Evolutionary conservation across 1,140 invertebrate genomes (phyloP), one percentile per base, ranked within the genome.

Genomic region (Himalopsyche phryganea): DNA sequence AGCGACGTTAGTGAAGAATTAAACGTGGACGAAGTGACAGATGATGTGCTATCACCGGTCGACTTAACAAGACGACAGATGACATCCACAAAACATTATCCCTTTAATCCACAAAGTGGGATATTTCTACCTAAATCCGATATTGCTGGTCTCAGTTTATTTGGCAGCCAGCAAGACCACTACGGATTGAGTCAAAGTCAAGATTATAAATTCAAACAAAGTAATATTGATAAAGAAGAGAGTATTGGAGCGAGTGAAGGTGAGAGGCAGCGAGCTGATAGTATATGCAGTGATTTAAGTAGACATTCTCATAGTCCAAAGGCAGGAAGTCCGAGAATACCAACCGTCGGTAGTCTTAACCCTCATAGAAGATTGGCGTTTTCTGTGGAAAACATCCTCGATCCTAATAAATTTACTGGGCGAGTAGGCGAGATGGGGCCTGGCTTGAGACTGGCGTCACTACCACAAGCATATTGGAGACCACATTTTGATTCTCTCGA

Each of bases 361-460:
- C 69, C 67, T 35, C 69, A 74, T 50, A 66, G 79, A 66, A 76
- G 83, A 42, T 74, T 92, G 46, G 87, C 89, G 0, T 95, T 94
- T 72, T 93, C 91, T 2, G 91, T 95, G 4, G 91, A 94, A 73
- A 94, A 95, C 70, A 94, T 95, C 52, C 75, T 95, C 28, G 91
- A 94, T 70, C 91, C 91, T 0, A 92, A 86, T 58, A 94, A 94
- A 72, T 94, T 94, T 69, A 93, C 89, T 6, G 91, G 91, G 2
- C 74, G 71, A 42, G 11, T 14, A 6, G 52, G 50, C 11, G 59
- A 61, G 14, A 44, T 33, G n/a, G 50, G 35, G 38, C 44, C 53
- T 4, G 53, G 50, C 7, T 33, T 63, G 66, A 67, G 36, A 66
- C 70, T 66, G 70, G 36, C 71, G 70, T 15, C 50, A 4, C 52